Conservation (phyloP, 2,113 vertebrate genomes). For the Perca schrenkii region DNA sequence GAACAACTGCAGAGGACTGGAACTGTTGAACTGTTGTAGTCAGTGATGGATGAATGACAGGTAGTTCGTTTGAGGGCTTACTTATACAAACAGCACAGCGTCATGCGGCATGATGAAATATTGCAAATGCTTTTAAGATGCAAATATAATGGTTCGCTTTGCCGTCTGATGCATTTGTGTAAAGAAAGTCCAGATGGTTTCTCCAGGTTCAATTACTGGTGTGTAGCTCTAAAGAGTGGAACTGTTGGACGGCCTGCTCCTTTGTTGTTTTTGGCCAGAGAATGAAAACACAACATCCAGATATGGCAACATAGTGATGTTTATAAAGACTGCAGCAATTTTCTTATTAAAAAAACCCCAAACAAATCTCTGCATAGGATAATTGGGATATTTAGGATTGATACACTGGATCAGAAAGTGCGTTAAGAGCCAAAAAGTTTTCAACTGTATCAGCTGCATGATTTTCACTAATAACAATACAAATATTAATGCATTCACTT, state of each 20-base stretch:
- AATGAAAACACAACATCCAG: constrained; percentile 50
- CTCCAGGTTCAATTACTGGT: constrained; percentile 65
- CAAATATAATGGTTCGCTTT: constrained; percentile 64
- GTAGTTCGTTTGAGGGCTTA: constrained; percentile 58
- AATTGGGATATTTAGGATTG: constrained; percentile 35
- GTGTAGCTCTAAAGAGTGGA: constrained; percentile 48
- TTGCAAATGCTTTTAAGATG: constrained; percentile 64
- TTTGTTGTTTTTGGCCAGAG: constrained; percentile 59
- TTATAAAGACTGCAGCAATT: constrained; percentile 22
- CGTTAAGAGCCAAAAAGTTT: constrained; percentile 28
- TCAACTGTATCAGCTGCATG: constrained; percentile 18
- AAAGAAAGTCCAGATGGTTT: constrained; percentile 62
- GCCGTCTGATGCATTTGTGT: constrained; percentile 38
- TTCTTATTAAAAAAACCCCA: not conserved
- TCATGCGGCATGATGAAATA: constrained; percentile 43
- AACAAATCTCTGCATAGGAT: constrained; percentile 15
- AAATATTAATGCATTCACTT: not conserved
- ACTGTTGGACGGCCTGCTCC: constrained; percentile 26
- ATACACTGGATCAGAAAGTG: constrained; percentile 23
- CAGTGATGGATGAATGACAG: constrained; percentile 37
- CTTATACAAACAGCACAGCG: constrained; percentile 61
- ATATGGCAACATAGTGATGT: constrained; percentile 48
- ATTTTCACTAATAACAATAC: not conserved
- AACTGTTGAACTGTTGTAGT: constrained; percentile 15
- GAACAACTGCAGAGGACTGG: constrained; percentile 1